Evolutionary conservation across 2,797 vertebrate species (phyloP).

Genomic region (Xerus rutilus): DNA sequence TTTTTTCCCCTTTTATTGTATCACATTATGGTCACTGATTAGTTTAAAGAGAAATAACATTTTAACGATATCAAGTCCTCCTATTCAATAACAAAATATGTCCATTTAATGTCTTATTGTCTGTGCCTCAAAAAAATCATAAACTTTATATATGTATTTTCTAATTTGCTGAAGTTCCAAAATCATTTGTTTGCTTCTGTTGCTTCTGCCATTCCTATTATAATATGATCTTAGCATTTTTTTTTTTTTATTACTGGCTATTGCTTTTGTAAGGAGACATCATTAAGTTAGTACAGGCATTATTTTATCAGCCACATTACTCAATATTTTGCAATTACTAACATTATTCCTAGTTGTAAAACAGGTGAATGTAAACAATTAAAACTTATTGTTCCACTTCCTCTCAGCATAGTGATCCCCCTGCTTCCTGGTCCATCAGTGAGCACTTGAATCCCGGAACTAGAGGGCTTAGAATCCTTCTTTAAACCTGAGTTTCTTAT

Average conservation of each 20-base stretch:
- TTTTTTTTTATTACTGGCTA: neutral
- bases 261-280: neutral
- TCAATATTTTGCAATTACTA: neutral
- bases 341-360: neutral
- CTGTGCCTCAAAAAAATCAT: neutral
- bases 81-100: neutral
- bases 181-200: neutral
- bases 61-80: neutral
- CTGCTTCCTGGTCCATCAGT: accelerated
- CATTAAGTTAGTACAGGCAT: neutral
- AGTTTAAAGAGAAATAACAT: constrained; percentile 24
- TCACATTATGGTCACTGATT: neutral
- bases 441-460: neutral
- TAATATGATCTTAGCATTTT: neutral
- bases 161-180: neutral
- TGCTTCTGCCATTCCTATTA: neutral
- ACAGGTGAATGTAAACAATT: neutral
- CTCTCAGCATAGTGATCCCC: neutral
- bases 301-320: neutral
- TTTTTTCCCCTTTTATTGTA: neutral
- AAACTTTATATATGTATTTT: neutral
- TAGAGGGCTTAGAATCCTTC: neutral
- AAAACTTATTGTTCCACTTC: neutral
- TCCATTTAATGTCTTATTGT: neutral
- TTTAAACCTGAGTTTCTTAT: neutral